Conservation (phyloP, 2,797 vertebrate genomes). For the Neosilurus mollespiculum region DNA sequence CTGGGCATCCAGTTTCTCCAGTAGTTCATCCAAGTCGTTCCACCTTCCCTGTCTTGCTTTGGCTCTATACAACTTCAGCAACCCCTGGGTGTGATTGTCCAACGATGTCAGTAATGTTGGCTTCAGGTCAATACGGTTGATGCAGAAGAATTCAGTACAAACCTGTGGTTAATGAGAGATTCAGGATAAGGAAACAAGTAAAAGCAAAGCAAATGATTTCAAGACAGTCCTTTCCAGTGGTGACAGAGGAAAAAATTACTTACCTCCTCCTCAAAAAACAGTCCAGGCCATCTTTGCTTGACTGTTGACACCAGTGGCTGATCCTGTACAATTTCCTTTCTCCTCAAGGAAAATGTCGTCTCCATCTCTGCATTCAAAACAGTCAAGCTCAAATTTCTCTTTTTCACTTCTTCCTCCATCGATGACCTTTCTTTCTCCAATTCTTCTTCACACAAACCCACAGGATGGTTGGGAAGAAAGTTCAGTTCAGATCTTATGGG, state of each 20-base stretch:
- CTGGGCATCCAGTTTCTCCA: constrained; percentile 35
- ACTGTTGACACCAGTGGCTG: constrained; percentile 36
- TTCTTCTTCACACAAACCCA: background rate
- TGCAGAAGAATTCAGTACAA: constrained; percentile 25
- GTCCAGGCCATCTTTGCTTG: constrained; percentile 34
- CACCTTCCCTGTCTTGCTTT: constrained; percentile 14
- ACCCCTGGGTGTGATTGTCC: constrained; percentile 31
- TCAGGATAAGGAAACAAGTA: background rate
- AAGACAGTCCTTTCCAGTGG: background rate
- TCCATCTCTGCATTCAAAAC: background rate
- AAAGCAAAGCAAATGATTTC: background rate
- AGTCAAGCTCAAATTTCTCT: background rate
- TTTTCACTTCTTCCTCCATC: background rate
- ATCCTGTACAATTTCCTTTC: constrained; percentile 34
- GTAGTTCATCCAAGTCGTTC: background rate
- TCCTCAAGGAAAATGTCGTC: constrained; percentile 15
- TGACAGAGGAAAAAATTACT: background rate
- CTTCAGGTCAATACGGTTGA: constrained; percentile 31
- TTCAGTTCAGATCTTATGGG: constrained; percentile 29
- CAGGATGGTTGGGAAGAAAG: constrained; percentile 31
- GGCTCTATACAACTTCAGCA: constrained; percentile 34
- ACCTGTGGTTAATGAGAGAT: constrained; percentile 13
- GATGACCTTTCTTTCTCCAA: background rate
- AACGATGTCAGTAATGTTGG: constrained; percentile 29
- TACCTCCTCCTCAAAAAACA: constrained; percentile 38